Evolutionary conservation across 2,797 vertebrate species (phyloP), one percentile per base, ranked within the genome.

Genomic region (Syngnathus acus): DNA sequence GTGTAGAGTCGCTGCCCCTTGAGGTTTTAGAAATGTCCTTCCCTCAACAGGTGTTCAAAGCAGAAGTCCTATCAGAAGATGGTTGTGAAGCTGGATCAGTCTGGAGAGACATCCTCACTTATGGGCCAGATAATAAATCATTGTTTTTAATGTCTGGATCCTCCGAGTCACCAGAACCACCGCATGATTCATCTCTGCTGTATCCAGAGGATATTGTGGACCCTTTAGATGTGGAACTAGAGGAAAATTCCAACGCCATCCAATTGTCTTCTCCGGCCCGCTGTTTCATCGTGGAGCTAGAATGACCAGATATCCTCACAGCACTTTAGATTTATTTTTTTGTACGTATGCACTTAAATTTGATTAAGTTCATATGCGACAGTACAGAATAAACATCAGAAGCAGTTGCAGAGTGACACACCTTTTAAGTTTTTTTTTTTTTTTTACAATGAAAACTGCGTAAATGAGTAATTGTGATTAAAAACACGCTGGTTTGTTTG

Each of bases 61-160:
- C 91, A 74, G 88, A 95, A 80, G 78, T 91, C 0, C 72, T 95
- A 79, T 91, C 90, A 2, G 88, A 74, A 26, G 13, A 45, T 9
- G 21, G 65, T 60, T 32, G 40, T 80, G 74, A 75, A 26, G 39
- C 23, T 26, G 42, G 65, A 62, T 37, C 43, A 80, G 73, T 4
- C 26, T 37, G 13, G 7, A 58, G 14, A 2, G 14, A 58, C 19
- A 62, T 51, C 16, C 1, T 0, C 1, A 64, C 38, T 45, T 78
- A 64, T 32, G 55, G 65, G 13, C 38, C 63, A 62, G 21, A 68
- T 40, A 4, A 4, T 71, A 72, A 60, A 9, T 65, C 70, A 4
- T 38, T 75, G 50, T 72, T 86, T 53, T 40, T 70, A 43, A 67
- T 42, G 17, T 65, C 68, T 6, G 16, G 53, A 63, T 66, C 62